Base-by-base conservation (phyloP, 2,888 invertebrate species). In the Dione juno region DNA sequence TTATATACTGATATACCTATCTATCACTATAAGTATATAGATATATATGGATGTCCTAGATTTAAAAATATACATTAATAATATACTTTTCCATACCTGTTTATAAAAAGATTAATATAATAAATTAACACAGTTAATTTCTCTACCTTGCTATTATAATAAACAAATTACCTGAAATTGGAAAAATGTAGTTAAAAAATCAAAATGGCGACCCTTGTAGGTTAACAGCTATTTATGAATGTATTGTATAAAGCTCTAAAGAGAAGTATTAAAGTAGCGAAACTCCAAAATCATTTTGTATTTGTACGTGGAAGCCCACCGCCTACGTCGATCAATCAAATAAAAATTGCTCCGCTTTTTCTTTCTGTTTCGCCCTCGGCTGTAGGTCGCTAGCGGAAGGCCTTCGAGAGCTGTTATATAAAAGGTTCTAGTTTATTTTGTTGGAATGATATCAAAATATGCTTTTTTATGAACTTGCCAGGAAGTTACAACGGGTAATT, bases 301-400 rank as follows among this genome's bases (percentile, higher is more conserved):
- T 61, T 45, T 61, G 61, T 61, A 61, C 59, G 59, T 43, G n/a
- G 11, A n/a, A 37, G 37, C n/a, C 35, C 43, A 28, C 57, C 45
- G 45, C 61, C 61, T 61, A 52, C 37, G 43, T 61, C 37, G 21
- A 61, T 68, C 52, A 53, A 68, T 63, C 63, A 63, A 45, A 54
- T 37, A 52, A 67, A 67, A 43, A 28, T 35, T 53, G 43, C 43
- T 28, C 35, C n/a, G 43, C 16, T 50, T 28, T 43, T 59, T 59
- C 41, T 67, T 67, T 67, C 14, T 61, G 16, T 19, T 61, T 58
- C 45, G 67, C 67, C 48, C 11, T 53, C 14, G 58, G 67, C 67
- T n/a, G 41, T 48, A 67, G 37, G 48, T 50, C 37, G 40, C 48
- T 45, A 16, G 43, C 16, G 43, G 43, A 57, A 53, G 54, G 43